Evolutionary conservation across 2,888 invertebrate species (phyloP).

Genomic region (Apamea sordens): DNA sequence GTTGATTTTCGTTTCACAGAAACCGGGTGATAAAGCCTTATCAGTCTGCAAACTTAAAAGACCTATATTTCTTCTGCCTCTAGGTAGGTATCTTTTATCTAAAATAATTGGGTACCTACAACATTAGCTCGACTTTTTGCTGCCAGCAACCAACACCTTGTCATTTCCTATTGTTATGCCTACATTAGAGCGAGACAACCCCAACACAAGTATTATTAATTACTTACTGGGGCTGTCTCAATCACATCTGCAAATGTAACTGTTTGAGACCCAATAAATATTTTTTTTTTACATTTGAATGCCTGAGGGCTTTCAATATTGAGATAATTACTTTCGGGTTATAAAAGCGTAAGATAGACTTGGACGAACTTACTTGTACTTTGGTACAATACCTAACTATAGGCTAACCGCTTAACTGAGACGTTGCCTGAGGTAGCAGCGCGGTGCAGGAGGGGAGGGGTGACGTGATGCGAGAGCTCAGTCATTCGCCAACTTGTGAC

Average conservation of each 20-base stretch:
- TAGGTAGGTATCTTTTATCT: neutral
- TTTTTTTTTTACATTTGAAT: neutral
- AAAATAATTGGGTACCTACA: neutral
- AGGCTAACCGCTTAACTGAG: too few relatives aligned
- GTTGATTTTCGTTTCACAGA: neutral
- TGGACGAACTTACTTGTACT: neutral
- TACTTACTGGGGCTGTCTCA: too few relatives aligned
- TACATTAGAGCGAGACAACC: neutral
- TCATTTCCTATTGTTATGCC: constrained; percentile 7
- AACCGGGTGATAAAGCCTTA: neutral
- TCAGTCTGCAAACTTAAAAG: neutral
- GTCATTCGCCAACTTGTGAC: too few relatives aligned
- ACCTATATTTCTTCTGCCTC: neutral
- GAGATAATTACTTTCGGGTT: constrained; percentile 2
- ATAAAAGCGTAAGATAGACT: neutral
- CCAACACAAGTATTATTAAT: too few relatives aligned
- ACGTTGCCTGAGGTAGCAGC: too few relatives aligned
- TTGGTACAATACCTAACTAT: neutral
- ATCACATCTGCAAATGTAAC: too few relatives aligned
- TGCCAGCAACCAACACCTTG: constrained; percentile 9
- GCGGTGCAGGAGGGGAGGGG: too few relatives aligned
- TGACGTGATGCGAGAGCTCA: too few relatives aligned
- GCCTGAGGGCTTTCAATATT: neutral
- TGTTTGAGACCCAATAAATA: too few relatives aligned
- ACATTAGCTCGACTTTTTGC: constrained; percentile 4